These are phyloP conservation scores for Nomada fucata DNA, from an alignment of 2,888 invertebrate species.

Conservation along the genomic window DNA sequence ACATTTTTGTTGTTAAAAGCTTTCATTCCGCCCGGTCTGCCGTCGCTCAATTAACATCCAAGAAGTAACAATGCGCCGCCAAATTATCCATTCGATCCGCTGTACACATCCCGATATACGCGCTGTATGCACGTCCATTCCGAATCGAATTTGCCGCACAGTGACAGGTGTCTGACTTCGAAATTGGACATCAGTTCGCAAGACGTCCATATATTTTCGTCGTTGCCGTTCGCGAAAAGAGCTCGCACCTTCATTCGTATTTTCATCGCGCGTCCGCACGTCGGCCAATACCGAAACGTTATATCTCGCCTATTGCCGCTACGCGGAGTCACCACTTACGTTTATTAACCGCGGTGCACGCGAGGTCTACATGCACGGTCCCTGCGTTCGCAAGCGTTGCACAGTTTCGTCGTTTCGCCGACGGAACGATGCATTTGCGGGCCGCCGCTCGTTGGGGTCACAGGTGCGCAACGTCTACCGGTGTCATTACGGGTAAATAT, in stretches of 20 bases:
- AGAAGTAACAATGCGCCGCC: background rate
- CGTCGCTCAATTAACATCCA: background rate
- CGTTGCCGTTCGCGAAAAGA: constrained; percentile 38
- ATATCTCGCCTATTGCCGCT: constrained; percentile 53
- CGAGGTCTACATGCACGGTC: constrained; percentile 15
- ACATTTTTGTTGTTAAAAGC: too few relatives aligned
- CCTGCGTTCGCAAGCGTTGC: constrained; percentile 12
- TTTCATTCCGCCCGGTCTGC: background rate
- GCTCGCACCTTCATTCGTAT: constrained; percentile 42
- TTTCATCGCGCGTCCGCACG: constrained; percentile 43
- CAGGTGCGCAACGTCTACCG: constrained; percentile 32
- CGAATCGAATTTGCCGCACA: background rate
- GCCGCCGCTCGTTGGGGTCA: constrained; percentile 8
- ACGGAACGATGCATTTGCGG: constrained; percentile 34
- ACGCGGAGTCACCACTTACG: constrained; percentile 50
- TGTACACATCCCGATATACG: too few relatives aligned
- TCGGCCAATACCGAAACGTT: constrained; percentile 43
- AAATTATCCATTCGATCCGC: background rate
- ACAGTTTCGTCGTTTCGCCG: constrained; percentile 28
- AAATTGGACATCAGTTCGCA: constrained; percentile 29
- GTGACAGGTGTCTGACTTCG: constrained; percentile 19
- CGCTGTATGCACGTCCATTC: too few relatives aligned
- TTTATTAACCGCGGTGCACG: constrained; percentile 58
- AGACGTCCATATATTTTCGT: constrained; percentile 13
- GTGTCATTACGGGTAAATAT: constrained; percentile 15